These are phyloP conservation scores for Drosophila sordidapex DNA, from an alignment of 2,888 invertebrate species.

Conservation along the genomic window DNA sequence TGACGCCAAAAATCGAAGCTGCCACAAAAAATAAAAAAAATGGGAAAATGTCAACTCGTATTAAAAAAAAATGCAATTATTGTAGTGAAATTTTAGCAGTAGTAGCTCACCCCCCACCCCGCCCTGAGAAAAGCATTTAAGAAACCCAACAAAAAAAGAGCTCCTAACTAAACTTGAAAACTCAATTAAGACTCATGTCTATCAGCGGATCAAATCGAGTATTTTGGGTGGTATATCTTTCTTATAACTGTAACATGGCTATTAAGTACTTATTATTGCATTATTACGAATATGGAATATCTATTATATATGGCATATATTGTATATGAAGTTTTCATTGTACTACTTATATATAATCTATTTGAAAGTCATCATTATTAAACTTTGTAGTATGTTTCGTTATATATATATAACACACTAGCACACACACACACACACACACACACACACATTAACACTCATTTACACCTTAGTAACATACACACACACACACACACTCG, in stretches of 20 bases:
- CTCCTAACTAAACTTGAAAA: constrained; percentile 29
- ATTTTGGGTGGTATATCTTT: constrained; percentile 54
- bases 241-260: constrained; percentile 58
- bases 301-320: constrained; percentile 75
- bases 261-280: constrained; percentile 57
- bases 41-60: constrained; percentile 24
- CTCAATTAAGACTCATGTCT: constrained; percentile 12
- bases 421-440: constrained; percentile 29
- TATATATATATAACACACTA: constrained; percentile 50
- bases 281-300: constrained; percentile 69
- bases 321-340: constrained; percentile 77
- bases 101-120: constrained; percentile 39
- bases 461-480: constrained; percentile 23
- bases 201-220: constrained; percentile 30
- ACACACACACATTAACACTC: constrained; percentile 25
- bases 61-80: constrained; percentile 37
- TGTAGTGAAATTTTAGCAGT: constrained; percentile 59
- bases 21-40: constrained; percentile 42
- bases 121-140: constrained; percentile 5
- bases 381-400: constrained; percentile 77
- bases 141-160: constrained; percentile 1
- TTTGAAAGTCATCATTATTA: constrained; percentile 69
- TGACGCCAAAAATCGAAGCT: constrained; percentile 71
- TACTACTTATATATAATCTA: constrained; percentile 77
- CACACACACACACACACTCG: constrained; percentile 39